These are phyloP conservation scores for Gambusia yucatana DNA, from an alignment of 2,797 vertebrate genomes.

Conservation along the genomic window DNA sequence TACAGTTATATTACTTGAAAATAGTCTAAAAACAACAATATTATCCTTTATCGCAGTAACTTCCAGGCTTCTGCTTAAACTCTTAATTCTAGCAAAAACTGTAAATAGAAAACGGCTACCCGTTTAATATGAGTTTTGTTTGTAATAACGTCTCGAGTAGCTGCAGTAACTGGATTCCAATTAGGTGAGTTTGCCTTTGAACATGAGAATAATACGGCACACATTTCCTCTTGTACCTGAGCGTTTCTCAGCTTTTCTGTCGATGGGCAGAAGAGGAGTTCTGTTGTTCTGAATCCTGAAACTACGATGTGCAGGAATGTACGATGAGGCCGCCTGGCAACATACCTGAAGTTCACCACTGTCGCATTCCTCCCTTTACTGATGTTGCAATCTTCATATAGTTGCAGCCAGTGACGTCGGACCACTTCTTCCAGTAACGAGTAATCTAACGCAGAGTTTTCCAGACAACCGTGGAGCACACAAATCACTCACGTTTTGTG, in stretches of 20 bases:
- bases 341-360: slow-evolving; percentile 49
- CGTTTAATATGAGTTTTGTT: not conserved
- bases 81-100: not conserved
- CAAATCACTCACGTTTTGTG: no score
- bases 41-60: no score
- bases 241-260: slow-evolving; percentile 17
- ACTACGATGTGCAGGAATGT: slow-evolving; percentile 55
- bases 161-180: not conserved
- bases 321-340: slow-evolving; percentile 44
- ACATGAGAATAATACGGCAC: not conserved
- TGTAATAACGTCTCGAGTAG: not conserved
- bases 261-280: slow-evolving; percentile 36
- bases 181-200: not conserved
- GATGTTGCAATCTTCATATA: slow-evolving; percentile 2
- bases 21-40: no score
- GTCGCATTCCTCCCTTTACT: slow-evolving; percentile 38
- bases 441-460: no score
- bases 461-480: no score
- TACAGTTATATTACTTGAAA: no score
- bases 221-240: not conserved
- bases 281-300: slow-evolving; percentile 51
- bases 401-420: not conserved
- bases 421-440: no score
- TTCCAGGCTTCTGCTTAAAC: no score
- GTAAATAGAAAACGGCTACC: not conserved